These are phyloP conservation scores for Tubulanus polymorphus DNA, from an alignment of 2,888 invertebrate genomes.

Conservation along the genomic window DNA sequence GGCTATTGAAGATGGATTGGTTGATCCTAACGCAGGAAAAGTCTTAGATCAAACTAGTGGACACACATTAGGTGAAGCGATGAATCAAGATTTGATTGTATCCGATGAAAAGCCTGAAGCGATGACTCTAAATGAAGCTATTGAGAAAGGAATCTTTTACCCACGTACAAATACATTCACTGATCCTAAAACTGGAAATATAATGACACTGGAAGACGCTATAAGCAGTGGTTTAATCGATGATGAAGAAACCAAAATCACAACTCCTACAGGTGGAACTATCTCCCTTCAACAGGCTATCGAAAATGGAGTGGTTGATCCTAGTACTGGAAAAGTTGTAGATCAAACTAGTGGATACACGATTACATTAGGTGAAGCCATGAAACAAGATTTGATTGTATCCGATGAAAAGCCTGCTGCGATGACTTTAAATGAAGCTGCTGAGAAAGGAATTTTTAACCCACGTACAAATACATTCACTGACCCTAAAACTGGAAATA, in stretches of 20 bases:
- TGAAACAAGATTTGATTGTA: constrained; percentile 27
- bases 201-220: constrained; percentile 28
- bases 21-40: constrained; percentile 73
- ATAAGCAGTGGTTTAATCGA: constrained; percentile 45
- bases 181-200: constrained; percentile 22
- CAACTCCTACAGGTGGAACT: constrained; percentile 65
- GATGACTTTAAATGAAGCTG: constrained; percentile 58
- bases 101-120: constrained; percentile 10
- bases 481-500: constrained; percentile 77
- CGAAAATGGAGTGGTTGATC: constrained; percentile 29
- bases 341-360: constrained; percentile 73
- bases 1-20: constrained; percentile 75
- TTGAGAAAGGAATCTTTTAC: constrained; percentile 36
- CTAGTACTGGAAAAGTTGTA: constrained; percentile 23
- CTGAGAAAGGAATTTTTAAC: constrained; percentile 82
- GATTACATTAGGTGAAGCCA: constrained; percentile 58
- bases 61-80: constrained; percentile 15
- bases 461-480: constrained; percentile 67
- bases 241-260: constrained; percentile 64
- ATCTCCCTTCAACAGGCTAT: constrained; percentile 26
- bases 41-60: constrained; percentile 11
- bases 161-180: constrained; percentile 62
- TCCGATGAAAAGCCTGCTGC: constrained; percentile 28
- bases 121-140: constrained; percentile 66
- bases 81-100: constrained; percentile 17